Evolutionary conservation across 2,113 vertebrate genomes (phyloP).

Genomic region (Glaucomys volans): DNA sequence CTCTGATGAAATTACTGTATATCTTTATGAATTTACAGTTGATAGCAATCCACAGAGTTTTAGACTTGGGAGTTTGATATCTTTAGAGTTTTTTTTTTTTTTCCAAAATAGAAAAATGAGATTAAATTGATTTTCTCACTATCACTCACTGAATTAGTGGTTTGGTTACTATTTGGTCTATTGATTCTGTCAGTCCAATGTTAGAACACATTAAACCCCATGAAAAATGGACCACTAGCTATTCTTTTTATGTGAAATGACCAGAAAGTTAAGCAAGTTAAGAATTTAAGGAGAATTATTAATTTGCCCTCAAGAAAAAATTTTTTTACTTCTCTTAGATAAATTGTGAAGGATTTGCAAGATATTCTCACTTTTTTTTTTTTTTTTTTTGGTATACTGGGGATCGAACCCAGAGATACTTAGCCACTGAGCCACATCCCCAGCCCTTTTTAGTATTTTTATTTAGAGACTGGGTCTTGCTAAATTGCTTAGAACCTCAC

Average conservation of each 20-base stretch:
- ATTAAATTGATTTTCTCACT: not conserved
- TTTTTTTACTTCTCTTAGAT: not conserved
- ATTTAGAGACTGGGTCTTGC: too few species aligned
- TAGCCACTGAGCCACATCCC: too few species aligned
- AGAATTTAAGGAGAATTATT: slow-evolving; percentile 12
- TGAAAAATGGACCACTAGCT: not conserved
- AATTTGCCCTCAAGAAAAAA: not conserved
- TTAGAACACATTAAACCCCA: not conserved
- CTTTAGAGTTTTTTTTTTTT: slow-evolving; percentile 21
- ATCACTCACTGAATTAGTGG: not conserved
- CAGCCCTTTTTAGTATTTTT: too few species aligned
- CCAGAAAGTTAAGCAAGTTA: not conserved
- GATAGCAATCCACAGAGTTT: not conserved
- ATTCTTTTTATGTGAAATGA: slow-evolving; percentile 10
- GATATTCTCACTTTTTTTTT: not conserved
- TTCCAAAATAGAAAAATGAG: slow-evolving; percentile 25
- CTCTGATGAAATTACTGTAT: not conserved
- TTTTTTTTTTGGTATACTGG: too few species aligned
- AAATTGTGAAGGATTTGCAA: not conserved
- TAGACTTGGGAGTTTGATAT: not conserved
- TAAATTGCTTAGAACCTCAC: too few species aligned
- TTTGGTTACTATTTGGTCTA: not conserved
- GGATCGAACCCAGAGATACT: too few species aligned
- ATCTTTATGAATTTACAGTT: not conserved
- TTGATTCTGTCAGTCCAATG: not conserved